Evolutionary conservation across 2,797 vertebrate species (phyloP), one percentile per base, ranked within the genome.

Genomic region (Fistularia tabacaria): DNA sequence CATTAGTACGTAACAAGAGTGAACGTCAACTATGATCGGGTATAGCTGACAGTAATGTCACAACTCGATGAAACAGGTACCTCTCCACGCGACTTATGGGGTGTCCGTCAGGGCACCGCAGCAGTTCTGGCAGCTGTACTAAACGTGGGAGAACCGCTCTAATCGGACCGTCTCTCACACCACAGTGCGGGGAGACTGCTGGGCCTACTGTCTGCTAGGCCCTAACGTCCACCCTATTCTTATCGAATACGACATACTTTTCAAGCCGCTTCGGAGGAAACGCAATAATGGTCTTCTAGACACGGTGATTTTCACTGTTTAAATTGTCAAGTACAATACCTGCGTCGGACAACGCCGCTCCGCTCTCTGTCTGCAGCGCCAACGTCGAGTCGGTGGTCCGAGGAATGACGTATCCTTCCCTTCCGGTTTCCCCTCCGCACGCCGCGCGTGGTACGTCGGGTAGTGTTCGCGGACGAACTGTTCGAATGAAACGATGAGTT

Each of bases 311-410:
- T 4, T 49, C 47, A 40, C 13, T 15, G 36, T 36, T 3, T 15
- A 55, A 9, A 7, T 10, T 47, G 9, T 7, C n/a, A 14, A 46
- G 38, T 67, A 71, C 54, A n/a, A 66, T 87, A 90, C 90, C 86
- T 87, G 81, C 84, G 84, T 85, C 84, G 82, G 85, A 85, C 88
- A 87, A 88, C 88, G 80, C 89, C 88, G 85, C 85, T 85, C 88
- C 84, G 74, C 83, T 88, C 59, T 80, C 83, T 51, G 51, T 77
- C 71, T 73, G 64, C 69, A 80, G 67, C 76, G 64, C 73, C 85
- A 25, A 70, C 68, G 79, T 84, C 74, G 75, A 73, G 70, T 85
- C 81, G 73, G 81, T 84, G 71, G 82, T 82, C 77, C 66, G 71
- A 80, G 77, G 75, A 81, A 81, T 91, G 89, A 91, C 90, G 89